These are phyloP conservation scores for Nyctibius grandis DNA, from an alignment of 2,797 vertebrate genomes.

Conservation along the genomic window DNA sequence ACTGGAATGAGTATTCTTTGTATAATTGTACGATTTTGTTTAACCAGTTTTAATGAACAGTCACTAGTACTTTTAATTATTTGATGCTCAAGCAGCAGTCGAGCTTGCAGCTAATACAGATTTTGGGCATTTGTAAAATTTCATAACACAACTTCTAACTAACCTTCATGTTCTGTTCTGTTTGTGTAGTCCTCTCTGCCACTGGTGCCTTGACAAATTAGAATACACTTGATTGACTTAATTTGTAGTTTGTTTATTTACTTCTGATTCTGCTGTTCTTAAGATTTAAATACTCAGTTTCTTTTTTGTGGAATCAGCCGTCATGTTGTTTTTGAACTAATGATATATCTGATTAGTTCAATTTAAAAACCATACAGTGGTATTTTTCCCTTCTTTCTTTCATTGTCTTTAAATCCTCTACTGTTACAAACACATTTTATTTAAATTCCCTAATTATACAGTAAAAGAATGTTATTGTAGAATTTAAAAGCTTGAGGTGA, in stretches of 20 bases:
- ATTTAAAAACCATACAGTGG: neutral
- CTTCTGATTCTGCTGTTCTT: neutral
- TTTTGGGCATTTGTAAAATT: neutral
- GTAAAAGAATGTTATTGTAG: neutral
- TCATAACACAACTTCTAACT: neutral
- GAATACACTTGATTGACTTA: neutral
- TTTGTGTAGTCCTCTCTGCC: neutral
- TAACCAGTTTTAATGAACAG: neutral
- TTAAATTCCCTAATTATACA: neutral
- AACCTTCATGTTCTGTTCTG: neutral
- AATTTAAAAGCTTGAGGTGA: neutral
- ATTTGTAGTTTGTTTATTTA: neutral
- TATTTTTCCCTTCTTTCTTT: neutral
- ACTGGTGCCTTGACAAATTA: neutral
- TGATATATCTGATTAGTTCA: neutral
- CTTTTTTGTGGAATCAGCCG: neutral
- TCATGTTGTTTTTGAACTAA: neutral
- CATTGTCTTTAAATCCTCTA: neutral
- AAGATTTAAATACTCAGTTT: neutral
- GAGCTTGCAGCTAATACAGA: neutral
- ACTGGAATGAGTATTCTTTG: neutral
- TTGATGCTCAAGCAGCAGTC: neutral
- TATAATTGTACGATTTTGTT: neutral
- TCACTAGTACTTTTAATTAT: neutral
- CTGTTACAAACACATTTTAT: neutral